These are phyloP conservation scores for Agriopis leucophaearia DNA, from an alignment of 2,888 invertebrate species.

Conservation along the genomic window DNA sequence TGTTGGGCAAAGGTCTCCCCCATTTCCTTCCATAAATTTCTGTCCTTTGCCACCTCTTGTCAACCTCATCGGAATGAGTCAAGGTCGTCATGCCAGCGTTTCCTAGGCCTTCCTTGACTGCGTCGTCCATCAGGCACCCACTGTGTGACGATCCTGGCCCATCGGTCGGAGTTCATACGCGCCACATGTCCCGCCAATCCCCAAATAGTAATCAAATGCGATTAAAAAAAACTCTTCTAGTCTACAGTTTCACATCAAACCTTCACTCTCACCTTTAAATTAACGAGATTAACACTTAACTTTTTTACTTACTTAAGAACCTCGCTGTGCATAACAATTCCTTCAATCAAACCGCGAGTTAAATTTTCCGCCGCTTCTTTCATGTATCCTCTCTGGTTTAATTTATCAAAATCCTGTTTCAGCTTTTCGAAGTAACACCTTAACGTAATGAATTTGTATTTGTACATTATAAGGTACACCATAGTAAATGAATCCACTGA, in stretches of 20 bases:
- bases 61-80: too few species aligned
- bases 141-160: too few species aligned
- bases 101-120: too few species aligned
- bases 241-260: neutral
- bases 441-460: slow-evolving; percentile 77
- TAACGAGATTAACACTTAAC: neutral
- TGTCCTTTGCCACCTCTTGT: too few species aligned
- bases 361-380: slow-evolving; percentile 61
- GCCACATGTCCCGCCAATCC: too few species aligned
- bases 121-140: too few species aligned
- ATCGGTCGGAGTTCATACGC: too few species aligned
- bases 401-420: slow-evolving; percentile 57
- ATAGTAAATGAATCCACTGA: slow-evolving; percentile 69
- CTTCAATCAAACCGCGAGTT: slow-evolving; percentile 65
- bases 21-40: too few species aligned
- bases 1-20: too few species aligned
- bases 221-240: neutral
- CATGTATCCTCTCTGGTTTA: slow-evolving; percentile 52
- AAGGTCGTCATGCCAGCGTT: too few species aligned
- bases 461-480: slow-evolving; percentile 71
- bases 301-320: slow-evolving; percentile 64
- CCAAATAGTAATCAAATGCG: too few species aligned
- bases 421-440: slow-evolving; percentile 70
- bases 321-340: slow-evolving; percentile 73
- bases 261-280: neutral